Percentiles rank a stretch among this genome's conserved stretches.
Conservation (phyloP, 2,797 vertebrate genomes). For the Silurus lanzhouensis region DNA sequence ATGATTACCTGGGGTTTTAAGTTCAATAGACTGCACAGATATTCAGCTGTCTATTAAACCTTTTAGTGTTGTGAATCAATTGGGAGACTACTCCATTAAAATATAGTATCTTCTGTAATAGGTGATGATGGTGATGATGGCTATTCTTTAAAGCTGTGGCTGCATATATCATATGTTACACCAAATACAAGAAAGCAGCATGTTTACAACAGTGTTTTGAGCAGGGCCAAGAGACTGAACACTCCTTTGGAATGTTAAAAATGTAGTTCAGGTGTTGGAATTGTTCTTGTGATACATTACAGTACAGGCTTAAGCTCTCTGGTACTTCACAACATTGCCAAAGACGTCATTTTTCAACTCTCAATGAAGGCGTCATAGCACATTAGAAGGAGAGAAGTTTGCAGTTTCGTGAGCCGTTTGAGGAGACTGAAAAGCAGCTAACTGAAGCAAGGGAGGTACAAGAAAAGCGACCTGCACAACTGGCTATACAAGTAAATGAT, state of each 20-base stretch:
- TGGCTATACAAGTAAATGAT: neutral
- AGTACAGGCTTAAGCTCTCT: too few species aligned
- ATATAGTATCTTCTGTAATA: too few species aligned
- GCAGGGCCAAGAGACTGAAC: neutral
- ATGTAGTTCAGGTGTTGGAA: neutral
- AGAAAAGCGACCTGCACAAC: neutral
- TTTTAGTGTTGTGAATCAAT: neutral
- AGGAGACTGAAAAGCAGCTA: neutral
- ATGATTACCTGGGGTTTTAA: neutral
- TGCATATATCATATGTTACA: neutral
- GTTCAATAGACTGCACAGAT: neutral
- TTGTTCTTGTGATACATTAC: neutral
- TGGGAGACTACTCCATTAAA: neutral
- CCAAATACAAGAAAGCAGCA: neutral
- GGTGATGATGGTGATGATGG: neutral
- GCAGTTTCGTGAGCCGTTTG: neutral
- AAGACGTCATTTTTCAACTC: neutral
- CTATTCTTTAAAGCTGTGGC: neutral
- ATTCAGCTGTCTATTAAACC: neutral
- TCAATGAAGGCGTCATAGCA: neutral
- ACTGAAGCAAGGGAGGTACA: neutral
- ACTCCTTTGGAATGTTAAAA: neutral
- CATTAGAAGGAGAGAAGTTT: neutral
- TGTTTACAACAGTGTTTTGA: neutral
- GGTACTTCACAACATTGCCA: neutral